Percentiles rank a stretch among this genome's conserved stretches.
phyloP scores from a whole-genome alignment of 2,888 invertebrate species.

The Xanthia icteritia region DNA sequence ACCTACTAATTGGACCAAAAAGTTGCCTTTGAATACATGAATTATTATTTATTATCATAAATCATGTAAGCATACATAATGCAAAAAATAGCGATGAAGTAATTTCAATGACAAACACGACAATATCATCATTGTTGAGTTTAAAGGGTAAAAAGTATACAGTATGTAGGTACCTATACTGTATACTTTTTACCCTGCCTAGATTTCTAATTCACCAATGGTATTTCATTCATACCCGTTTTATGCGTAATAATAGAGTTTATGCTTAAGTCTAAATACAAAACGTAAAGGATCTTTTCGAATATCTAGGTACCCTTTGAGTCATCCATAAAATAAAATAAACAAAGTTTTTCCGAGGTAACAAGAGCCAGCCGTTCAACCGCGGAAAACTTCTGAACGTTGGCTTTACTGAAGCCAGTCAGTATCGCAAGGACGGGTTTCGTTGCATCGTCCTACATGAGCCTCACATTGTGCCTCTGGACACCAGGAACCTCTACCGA shows the following conservation, averaged over 20 bases:
- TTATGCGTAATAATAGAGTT: no score
- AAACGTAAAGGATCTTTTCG: no score
- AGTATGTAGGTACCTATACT: no score
- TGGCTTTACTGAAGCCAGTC: constrained; percentile 95
- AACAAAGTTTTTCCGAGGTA: constrained; percentile 52
- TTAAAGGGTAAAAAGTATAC: no score
- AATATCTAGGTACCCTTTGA: no score
- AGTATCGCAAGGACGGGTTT: constrained; percentile 86
- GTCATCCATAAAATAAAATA: neutral
- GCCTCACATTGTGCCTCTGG: constrained; percentile 96
- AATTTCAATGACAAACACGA: neutral
- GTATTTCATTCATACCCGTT: no score
- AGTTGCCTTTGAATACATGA: no score
- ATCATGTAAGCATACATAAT: neutral
- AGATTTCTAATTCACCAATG: neutral
- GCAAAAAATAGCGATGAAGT: neutral
- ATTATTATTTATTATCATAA: no score
- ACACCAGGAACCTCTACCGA: constrained; percentile 96
- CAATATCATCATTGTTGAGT: no score
- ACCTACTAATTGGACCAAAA: no score
- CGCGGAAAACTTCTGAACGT: constrained; percentile 97
- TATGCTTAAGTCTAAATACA: no score
- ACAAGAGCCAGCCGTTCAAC: constrained; percentile 64
- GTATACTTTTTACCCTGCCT: no score
- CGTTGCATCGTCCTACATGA: constrained; percentile 98